Evolutionary conservation across 2,888 invertebrate species (phyloP).

Genomic region (Napeogenes sylphis): DNA sequence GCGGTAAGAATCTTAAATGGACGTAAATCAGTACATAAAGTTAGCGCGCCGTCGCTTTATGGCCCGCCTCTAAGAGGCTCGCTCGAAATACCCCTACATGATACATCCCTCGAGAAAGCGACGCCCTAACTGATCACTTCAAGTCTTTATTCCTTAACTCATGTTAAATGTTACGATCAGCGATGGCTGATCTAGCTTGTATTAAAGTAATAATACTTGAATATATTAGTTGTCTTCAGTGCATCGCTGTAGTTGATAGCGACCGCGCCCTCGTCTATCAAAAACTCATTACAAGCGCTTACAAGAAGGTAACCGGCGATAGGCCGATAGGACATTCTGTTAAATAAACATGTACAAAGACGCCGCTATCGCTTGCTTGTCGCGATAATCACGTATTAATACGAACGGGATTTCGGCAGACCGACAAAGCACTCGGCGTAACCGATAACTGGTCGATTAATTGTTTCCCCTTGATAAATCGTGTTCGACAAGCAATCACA

Average conservation of each 20-base stretch:
- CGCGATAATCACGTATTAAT: constrained; percentile 64
- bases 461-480: constrained; percentile 65
- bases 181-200: constrained; percentile 28
- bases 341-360: constrained; percentile 68
- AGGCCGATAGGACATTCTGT: constrained; percentile 46
- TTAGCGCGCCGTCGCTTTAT: constrained; percentile 43
- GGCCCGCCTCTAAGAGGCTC: constrained; percentile 41
- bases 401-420: constrained; percentile 70
- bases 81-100: constrained; percentile 20
- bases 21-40: constrained; percentile 56
- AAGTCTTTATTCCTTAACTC: neutral
- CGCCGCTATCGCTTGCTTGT: constrained; percentile 62
- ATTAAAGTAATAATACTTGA: constrained; percentile 33
- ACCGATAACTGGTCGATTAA: constrained; percentile 67
- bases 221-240: constrained; percentile 38
- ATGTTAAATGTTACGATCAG: constrained; percentile 12
- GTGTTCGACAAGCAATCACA: constrained; percentile 61
- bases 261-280: constrained; percentile 69
- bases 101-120: constrained; percentile 36
- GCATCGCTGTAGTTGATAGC: constrained; percentile 46
- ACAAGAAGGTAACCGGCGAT: constrained; percentile 60
- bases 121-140: constrained; percentile 4
- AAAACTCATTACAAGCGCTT: constrained; percentile 65
- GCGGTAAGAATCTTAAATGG: constrained; percentile 44
- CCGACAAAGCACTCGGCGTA: constrained; percentile 64